phyloP scores from a whole-genome alignment of 2,888 invertebrate species.

The Antheraea yamamai region DNA sequence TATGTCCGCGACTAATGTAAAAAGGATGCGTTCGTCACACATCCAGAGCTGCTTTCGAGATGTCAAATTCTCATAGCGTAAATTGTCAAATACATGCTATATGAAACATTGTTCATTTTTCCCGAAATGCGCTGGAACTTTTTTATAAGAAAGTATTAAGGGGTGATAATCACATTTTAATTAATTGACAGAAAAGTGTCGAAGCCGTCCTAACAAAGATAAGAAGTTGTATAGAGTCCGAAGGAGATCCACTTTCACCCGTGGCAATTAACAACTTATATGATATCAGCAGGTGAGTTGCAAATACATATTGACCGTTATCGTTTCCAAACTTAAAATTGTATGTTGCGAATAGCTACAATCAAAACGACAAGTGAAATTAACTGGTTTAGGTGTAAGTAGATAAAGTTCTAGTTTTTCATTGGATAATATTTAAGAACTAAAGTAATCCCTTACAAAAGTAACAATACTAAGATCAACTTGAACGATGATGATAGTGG shows the following conservation, averaged over 20 bases:
- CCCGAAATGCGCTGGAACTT: no score
- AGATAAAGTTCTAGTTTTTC: not conserved
- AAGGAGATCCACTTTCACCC: slow-evolving; percentile 1
- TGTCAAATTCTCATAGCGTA: no score
- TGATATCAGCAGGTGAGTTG: not conserved
- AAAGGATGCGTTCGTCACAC: no score
- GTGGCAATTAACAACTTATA: not conserved
- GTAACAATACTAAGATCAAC: no score
- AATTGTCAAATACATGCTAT: no score
- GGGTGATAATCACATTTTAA: not conserved
- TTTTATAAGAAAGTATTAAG: no score
- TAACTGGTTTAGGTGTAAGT: not conserved
- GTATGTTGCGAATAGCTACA: not conserved
- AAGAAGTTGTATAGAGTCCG: slow-evolving; percentile 6
- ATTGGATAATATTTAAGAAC: no score
- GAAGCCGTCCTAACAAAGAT: slow-evolving; percentile 9
- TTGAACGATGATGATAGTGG: no score
- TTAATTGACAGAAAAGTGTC: slow-evolving; percentile 8
- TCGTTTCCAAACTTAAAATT: not conserved
- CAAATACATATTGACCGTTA: not conserved
- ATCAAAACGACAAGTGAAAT: not conserved
- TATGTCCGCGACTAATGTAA: no score
- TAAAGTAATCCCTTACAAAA: no score
- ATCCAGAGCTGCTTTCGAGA: no score
- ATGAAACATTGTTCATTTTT: no score